Evolutionary conservation across 2,888 invertebrate genomes (phyloP).

Genomic region (Aspidiotus rigidus): DNA sequence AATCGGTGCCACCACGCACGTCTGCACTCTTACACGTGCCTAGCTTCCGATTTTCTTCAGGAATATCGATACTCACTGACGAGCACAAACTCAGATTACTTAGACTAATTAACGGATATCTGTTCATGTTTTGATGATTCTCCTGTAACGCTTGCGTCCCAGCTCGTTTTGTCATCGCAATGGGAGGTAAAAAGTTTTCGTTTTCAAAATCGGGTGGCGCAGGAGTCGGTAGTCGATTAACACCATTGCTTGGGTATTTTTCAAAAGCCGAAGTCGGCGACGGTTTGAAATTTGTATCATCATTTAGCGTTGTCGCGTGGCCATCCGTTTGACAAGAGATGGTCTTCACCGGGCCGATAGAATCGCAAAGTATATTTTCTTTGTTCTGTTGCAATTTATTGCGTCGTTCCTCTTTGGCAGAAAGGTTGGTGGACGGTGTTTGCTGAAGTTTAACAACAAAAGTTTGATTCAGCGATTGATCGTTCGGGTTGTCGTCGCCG

Average conservation of each 20-base stretch:
- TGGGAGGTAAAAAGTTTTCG: conserved; percentile 16
- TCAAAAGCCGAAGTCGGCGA: conserved; percentile 44
- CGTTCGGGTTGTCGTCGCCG: conserved; percentile 43
- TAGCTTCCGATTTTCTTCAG: conserved; percentile 46
- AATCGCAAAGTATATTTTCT: conserved; percentile 8
- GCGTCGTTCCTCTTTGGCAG: conserved; percentile 31
- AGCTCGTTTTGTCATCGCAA: conserved; percentile 6
- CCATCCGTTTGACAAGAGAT: conserved; percentile 22
- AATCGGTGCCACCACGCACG: conserved; percentile 8
- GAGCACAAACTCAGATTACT: conserved; percentile 40
- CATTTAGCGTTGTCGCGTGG: background rate
- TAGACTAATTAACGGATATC: conserved; percentile 37
- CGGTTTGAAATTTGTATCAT: conserved; percentile 35
- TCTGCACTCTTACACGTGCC: conserved; percentile 45
- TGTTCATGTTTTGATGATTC: conserved; percentile 33
- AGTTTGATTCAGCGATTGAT: conserved; percentile 27
- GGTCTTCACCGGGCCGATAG: conserved; percentile 38
- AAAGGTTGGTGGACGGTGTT: conserved; percentile 25
- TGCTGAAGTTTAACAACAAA: conserved; percentile 37
- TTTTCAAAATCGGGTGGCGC: conserved; percentile 4
- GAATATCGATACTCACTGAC: conserved; percentile 39
- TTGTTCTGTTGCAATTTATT: conserved; percentile 14
- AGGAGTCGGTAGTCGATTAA: conserved; percentile 24
- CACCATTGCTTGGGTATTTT: conserved; percentile 36
- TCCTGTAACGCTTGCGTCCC: background rate